phyloP scores from a whole-genome alignment of 2,113 vertebrate genomes.

The Laterallus jamaicensis region DNA sequence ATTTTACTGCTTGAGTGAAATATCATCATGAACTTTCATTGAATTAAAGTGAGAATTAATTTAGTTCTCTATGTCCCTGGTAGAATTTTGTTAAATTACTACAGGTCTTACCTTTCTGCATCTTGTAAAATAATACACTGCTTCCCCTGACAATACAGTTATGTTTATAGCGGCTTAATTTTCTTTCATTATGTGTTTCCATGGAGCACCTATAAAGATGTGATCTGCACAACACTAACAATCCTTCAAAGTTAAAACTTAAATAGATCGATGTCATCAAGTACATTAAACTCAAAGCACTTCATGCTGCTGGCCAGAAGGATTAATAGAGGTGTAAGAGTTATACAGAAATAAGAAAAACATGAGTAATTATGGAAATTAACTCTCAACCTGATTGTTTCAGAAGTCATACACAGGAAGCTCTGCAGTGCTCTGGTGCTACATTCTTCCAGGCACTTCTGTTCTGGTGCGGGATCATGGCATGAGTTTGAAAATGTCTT shows the following conservation, averaged over 20 bases:
- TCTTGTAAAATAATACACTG: background rate
- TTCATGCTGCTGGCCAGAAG: background rate
- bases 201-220: conserved; percentile 18
- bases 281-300: conserved; percentile 2
- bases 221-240: background rate
- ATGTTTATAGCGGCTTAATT: conserved; percentile 37
- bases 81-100: conserved; percentile 17
- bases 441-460: background rate
- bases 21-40: background rate
- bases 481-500: background rate
- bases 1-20: background rate
- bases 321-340: conserved; percentile 4
- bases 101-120: background rate
- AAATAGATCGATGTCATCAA: background rate
- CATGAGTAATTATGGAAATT: background rate
- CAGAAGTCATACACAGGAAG: background rate
- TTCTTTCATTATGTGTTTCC: conserved; percentile 25
- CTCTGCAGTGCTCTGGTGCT: background rate
- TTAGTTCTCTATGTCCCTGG: background rate
- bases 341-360: conserved; percentile 2
- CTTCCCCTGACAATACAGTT: background rate
- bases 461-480: background rate
- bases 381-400: background rate
- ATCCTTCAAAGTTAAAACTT: conserved; percentile 34
- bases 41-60: conserved; percentile 10